Evolutionary conservation across 2,113 vertebrate species (phyloP).

Genomic region (Lamprologus callipterus): DNA sequence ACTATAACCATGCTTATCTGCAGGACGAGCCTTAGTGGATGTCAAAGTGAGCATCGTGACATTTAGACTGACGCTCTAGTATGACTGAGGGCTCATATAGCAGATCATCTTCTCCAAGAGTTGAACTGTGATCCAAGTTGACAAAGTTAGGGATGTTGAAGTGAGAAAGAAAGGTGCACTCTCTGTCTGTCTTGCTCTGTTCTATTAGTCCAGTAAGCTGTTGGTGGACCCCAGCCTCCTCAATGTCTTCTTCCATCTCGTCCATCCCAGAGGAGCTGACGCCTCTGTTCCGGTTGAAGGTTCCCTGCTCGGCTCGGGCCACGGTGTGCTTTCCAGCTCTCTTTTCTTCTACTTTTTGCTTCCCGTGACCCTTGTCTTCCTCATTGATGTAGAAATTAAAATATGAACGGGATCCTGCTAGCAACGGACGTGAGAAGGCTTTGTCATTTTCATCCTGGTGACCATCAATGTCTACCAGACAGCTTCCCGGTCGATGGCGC

Average conservation of each 20-base stretch:
- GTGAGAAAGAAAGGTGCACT: constrained; percentile 66
- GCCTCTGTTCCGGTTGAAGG: not conserved
- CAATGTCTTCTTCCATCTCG: constrained; percentile 11
- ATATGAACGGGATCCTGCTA: constrained; percentile 75
- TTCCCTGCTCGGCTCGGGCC: not conserved
- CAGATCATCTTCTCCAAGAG: constrained; percentile 80
- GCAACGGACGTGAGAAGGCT: constrained; percentile 71
- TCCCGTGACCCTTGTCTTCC: constrained; percentile 56
- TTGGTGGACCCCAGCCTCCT: constrained; percentile 33
- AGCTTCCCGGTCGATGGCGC: constrained; percentile 73
- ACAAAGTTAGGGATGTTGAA: constrained; percentile 92
- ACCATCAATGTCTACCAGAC: constrained; percentile 72
- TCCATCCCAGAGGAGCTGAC: constrained; percentile 38
- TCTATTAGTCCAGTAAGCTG: constrained; percentile 42
- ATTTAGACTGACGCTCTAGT: constrained; percentile 69
- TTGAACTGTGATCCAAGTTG: constrained; percentile 80
- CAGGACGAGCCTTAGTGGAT: not conserved
- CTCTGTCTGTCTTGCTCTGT: constrained; percentile 54
- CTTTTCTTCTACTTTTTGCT: not conserved
- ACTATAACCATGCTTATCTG: not conserved
- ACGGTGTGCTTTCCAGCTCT: not conserved
- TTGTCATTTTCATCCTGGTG: constrained; percentile 69
- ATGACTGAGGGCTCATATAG: constrained; percentile 75
- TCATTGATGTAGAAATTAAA: constrained; percentile 85
- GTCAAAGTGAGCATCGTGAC: not conserved